These are phyloP conservation scores for Bathybates hornii DNA, from an alignment of 2,113 vertebrate species.

Conservation along the genomic window DNA sequence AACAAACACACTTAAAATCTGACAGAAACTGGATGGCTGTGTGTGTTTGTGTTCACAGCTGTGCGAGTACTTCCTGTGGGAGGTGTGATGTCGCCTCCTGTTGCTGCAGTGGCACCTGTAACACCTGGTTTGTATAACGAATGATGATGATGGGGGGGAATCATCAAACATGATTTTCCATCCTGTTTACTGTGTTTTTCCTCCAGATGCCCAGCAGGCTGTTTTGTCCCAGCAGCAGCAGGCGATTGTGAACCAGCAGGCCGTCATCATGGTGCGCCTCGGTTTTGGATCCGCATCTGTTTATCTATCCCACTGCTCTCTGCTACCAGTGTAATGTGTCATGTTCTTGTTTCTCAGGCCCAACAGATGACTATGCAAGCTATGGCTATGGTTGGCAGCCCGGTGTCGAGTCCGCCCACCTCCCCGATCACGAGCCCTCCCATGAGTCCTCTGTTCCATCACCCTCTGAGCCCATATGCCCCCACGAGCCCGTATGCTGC, in stretches of 20 bases:
- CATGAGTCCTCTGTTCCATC: conserved; percentile 48
- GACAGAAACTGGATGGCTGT: neutral
- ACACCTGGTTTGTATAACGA: conserved; percentile 45
- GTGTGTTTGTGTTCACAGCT: conserved; percentile 52
- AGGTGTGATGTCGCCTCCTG: conserved; percentile 56
- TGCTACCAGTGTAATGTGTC: neutral
- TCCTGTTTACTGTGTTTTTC: conserved; percentile 7
- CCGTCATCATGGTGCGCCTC: conserved; percentile 74
- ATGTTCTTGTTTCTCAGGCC: conserved; percentile 63
- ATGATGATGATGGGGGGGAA: neutral
- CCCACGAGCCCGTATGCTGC: conserved; percentile 38
- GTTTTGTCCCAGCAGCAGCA: conserved; percentile 64
- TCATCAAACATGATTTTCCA: neutral
- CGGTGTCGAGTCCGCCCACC: conserved; percentile 53
- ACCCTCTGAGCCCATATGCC: conserved; percentile 52
- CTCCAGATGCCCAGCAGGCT: conserved; percentile 71
- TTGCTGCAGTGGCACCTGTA: conserved; percentile 57
- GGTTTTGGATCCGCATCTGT: neutral
- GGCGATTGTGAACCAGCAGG: conserved; percentile 76
- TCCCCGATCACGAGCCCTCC: conserved; percentile 55
- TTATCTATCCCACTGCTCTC: neutral
- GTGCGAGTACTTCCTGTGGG: conserved; percentile 70
- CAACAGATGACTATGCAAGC: conserved; percentile 84
- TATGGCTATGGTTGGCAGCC: conserved; percentile 67
- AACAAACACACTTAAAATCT: neutral